phyloP scores from a whole-genome alignment of 2,113 vertebrate genomes.

The Numida meleagris region DNA sequence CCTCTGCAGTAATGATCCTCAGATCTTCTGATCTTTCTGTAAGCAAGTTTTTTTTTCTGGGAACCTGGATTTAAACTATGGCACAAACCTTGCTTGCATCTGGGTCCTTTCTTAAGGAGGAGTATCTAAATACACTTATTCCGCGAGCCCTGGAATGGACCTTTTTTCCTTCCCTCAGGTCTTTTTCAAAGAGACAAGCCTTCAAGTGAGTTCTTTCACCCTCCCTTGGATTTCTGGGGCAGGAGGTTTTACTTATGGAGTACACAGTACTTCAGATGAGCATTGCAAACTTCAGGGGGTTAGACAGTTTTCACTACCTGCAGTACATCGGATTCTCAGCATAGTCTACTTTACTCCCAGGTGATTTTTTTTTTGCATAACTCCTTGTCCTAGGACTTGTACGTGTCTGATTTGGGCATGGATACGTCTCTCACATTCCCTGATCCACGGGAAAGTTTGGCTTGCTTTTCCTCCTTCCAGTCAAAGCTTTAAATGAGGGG shows the following conservation, averaged over 20 bases:
- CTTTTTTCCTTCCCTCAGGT: conserved; percentile 62
- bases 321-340: conserved; percentile 35
- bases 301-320: conserved; percentile 29
- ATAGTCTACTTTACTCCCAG: conserved; percentile 24
- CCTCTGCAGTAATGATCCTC: conserved; percentile 73
- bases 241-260: conserved; percentile 69
- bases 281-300: conserved; percentile 61
- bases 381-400: background rate
- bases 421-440: background rate
- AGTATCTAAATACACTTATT: conserved; percentile 77
- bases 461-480: background rate
- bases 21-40: conserved; percentile 75
- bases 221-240: conserved; percentile 71
- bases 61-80: conserved; percentile 72
- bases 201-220: conserved; percentile 72
- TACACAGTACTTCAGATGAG: conserved; percentile 54
- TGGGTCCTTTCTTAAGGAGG: conserved; percentile 69
- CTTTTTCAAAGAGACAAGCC: conserved; percentile 72
- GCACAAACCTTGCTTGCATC: conserved; percentile 64
- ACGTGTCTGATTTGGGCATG: background rate
- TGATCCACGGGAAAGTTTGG: background rate
- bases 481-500: background rate
- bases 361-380: background rate
- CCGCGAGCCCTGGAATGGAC: conserved; percentile 65
- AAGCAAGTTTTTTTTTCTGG: conserved; percentile 72